phyloP scores from a whole-genome alignment of 2,113 vertebrate species.

The Brachypodius melanocephalos region DNA sequence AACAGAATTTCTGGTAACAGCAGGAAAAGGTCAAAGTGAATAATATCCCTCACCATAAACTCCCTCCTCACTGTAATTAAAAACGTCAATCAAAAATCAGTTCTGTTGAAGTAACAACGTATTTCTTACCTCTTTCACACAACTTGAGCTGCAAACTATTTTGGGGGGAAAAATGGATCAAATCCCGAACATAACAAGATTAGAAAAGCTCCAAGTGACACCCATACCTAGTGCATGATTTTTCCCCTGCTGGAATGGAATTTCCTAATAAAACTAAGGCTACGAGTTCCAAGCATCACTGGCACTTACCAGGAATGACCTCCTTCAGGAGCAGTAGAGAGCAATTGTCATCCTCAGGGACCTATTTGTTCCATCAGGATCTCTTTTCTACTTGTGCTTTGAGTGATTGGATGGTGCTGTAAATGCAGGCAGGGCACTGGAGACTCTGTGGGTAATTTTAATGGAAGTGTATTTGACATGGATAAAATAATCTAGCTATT shows the following conservation, averaged over 20 bases:
- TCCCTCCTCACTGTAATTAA: not conserved
- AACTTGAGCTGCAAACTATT: rapidly evolving
- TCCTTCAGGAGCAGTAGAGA: not conserved
- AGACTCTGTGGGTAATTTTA: not conserved
- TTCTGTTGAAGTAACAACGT: not conserved
- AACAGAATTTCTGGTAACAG: not conserved
- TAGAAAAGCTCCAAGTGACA: not conserved
- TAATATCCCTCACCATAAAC: not conserved
- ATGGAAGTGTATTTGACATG: not conserved
- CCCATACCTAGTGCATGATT: not conserved
- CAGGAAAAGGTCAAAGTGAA: not conserved
- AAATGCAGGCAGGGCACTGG: not conserved
- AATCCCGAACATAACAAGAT: not conserved
- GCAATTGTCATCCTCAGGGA: not conserved
- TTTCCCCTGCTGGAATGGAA: not conserved
- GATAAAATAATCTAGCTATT: not conserved
- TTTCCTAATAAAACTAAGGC: not conserved
- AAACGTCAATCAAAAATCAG: not conserved
- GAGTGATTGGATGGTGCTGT: not conserved
- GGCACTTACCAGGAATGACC: not conserved
- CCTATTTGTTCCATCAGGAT: not conserved
- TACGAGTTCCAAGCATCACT: not conserved
- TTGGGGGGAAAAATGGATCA: not conserved
- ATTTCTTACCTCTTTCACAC: not conserved
- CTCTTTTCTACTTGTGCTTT: not conserved